These are phyloP conservation scores for Tetraneura akinire DNA, from an alignment of 1,140 invertebrate species.

Conservation along the genomic window DNA sequence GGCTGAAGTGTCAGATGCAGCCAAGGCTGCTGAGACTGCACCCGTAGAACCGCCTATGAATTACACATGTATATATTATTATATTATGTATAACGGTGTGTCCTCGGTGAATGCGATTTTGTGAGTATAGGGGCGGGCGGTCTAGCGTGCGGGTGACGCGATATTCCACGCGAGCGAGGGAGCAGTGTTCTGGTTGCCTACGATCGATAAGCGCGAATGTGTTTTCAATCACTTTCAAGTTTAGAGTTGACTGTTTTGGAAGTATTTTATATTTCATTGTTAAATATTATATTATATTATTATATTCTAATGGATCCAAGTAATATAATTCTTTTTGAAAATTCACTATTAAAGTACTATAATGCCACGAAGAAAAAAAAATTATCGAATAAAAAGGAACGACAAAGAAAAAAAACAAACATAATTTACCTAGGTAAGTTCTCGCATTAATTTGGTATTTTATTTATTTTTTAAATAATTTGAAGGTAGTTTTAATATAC, in stretches of 20 bases:
- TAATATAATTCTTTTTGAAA: background rate
- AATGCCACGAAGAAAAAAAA: background rate
- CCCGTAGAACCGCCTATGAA: too few species aligned
- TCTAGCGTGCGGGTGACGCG: background rate
- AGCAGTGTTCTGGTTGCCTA: background rate
- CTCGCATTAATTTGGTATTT: too few species aligned
- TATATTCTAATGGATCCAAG: slow-evolving; percentile 7
- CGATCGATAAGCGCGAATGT: too few species aligned
- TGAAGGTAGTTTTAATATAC: background rate
- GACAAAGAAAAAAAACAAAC: background rate
- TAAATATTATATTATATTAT: background rate
- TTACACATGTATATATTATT: too few species aligned
- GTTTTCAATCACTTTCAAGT: too few species aligned
- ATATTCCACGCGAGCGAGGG: background rate
- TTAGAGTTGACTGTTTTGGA: too few species aligned
- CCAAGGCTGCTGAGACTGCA: too few species aligned
- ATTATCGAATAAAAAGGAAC: background rate
- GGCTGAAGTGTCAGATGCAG: too few species aligned
- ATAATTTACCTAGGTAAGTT: background rate
- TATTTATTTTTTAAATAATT: too few species aligned
- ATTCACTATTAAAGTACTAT: background rate
- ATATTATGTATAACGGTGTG: too few species aligned
- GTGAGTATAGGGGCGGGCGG: too few species aligned
- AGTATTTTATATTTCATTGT: background rate
- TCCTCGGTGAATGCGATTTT: background rate